Evolutionary conservation across 2,888 invertebrate genomes (phyloP), one percentile per base, ranked within the genome.

Genomic region (Xanthorhoe designata): DNA sequence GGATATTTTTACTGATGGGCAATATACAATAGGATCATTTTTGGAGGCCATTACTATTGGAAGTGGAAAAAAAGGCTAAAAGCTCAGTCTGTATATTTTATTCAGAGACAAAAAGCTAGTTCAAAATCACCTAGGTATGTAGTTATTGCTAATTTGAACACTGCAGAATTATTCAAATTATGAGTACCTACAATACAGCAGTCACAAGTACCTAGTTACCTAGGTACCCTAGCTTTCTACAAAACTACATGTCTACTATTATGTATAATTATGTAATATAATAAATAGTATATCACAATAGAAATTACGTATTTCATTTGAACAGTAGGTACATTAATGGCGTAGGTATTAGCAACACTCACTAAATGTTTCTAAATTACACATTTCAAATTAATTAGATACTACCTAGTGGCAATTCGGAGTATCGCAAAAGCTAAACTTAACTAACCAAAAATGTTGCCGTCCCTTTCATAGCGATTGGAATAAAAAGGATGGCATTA

Each of bases 251-350:
- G 13, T 24, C 51, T 51, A 24, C n/a, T 24, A 1, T 50, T 24
- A 7, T 49, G 45, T 53, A 53, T 24, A 47, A 49, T n/a, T n/a
- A 29, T 15, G 10, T 45, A 45, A 13, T 9, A 64, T 61, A 45
- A 38, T 52, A 53, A 19, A 9, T 53, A 68, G 35, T 58, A 18
- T 15, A 83, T 81, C 80, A 83, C 81, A 78, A 75, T 76, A 75
- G 53, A 73, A 62, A 76, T 83, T 81, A 80, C 82, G 82, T 81
- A 83, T 79, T 71, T 78, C 66, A 70, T 77, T 66, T 81, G 74
- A 79, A 79, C 77, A 50, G 47, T n/a, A n/a, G n/a, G n/a, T 17
- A 47, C 17, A 47, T 7, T 47, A 7, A 47, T 47, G 38, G 38
- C 13, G 0, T 47, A 42, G n/a, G n/a, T n/a, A 42, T 7, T 42